Conservation (phyloP, 2,113 vertebrate species). For the Lipophrys pholis region DNA sequence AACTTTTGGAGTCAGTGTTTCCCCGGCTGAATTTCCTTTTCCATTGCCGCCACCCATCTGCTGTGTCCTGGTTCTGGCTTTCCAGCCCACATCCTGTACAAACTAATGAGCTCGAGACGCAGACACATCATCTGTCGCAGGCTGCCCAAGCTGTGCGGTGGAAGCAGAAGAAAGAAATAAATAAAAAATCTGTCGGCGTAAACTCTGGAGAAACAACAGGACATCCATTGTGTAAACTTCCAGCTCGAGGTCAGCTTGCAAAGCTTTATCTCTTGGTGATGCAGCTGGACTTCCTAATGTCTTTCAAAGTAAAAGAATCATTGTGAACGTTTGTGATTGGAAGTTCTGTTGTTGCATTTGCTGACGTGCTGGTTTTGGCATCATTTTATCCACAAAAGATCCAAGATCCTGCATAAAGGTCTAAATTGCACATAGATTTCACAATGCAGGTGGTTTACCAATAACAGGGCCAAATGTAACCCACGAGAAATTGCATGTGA, state of each 20-base stretch:
- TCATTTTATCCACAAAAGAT: too few relatives aligned
- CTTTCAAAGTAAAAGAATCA: too few relatives aligned
- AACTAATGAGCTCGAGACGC: conserved; percentile 42
- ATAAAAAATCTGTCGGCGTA: not conserved
- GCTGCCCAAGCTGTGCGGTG: conserved; percentile 16
- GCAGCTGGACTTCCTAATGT: not conserved
- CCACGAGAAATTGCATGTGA: too few relatives aligned
- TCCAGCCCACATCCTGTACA: conserved; percentile 27
- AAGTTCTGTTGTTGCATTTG: too few relatives aligned
- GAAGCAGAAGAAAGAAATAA: not conserved
- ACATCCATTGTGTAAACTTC: conserved; percentile 7
- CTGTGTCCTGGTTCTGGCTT: conserved; percentile 31
- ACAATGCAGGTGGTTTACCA: too few relatives aligned
- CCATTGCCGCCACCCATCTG: conserved; percentile 33
- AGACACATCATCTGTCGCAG: conserved; percentile 39
- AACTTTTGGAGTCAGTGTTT: conserved; percentile 24
- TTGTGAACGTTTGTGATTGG: too few relatives aligned
- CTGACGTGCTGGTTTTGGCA: too few relatives aligned
- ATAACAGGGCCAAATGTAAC: too few relatives aligned
- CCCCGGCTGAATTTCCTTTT: conserved; percentile 18
- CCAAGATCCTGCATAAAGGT: too few relatives aligned
- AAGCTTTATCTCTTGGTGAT: not conserved
- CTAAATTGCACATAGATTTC: too few relatives aligned
- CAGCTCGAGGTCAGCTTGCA: not conserved
- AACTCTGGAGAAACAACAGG: not conserved